phyloP scores from a whole-genome alignment of 2,113 vertebrate genomes.

The Tretioscincus oriximinensis region DNA sequence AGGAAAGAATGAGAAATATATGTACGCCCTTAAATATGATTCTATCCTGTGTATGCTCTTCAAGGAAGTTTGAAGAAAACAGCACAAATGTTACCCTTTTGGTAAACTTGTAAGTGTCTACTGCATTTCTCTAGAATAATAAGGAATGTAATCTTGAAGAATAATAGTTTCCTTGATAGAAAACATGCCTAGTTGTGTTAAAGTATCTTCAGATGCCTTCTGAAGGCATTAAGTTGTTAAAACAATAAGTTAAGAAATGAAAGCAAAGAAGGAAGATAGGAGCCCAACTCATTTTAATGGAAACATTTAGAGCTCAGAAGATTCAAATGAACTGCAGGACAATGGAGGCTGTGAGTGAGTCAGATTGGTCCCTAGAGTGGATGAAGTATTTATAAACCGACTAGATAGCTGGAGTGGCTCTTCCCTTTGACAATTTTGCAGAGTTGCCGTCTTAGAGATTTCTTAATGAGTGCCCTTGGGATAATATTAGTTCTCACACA shows the following conservation, averaged over 20 bases:
- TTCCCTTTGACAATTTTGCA: background rate
- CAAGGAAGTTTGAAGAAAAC: background rate
- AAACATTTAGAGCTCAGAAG: background rate
- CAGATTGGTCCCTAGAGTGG: accelerated
- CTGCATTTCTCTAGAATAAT: accelerated
- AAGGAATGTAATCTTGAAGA: accelerated
- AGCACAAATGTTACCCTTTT: background rate
- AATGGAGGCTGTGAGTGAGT: accelerated
- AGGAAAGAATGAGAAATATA: background rate
- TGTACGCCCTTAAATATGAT: background rate
- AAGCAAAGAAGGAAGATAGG: accelerated
- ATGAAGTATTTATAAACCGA: background rate
- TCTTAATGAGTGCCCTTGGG: constrained; percentile 3
- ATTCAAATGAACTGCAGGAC: background rate
- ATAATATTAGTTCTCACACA: background rate
- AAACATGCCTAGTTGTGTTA: background rate
- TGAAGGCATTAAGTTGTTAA: background rate
- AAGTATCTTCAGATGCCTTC: background rate
- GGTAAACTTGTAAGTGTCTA: background rate
- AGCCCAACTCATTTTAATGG: accelerated
- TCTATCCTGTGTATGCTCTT: background rate
- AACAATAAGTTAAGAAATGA: accelerated
- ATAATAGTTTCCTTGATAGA: accelerated
- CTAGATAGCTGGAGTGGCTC: background rate
- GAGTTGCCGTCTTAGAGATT: background rate